Conservation (phyloP, 2,888 invertebrate genomes). For the Belgica antarctica region DNA sequence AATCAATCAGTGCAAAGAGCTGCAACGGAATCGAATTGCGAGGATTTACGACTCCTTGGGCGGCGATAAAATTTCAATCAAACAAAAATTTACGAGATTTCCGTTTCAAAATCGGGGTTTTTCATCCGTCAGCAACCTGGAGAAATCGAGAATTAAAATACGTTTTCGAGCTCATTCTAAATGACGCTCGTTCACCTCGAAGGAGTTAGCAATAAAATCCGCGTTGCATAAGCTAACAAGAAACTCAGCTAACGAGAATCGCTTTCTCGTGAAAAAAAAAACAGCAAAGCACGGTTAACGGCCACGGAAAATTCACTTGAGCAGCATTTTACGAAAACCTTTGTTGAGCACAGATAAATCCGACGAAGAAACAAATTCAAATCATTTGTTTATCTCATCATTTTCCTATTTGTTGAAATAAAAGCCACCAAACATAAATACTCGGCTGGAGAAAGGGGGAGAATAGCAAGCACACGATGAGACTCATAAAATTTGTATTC, state of each 20-base stretch:
- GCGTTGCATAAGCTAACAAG: background rate
- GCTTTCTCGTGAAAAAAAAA: no score
- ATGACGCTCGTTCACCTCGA: background rate
- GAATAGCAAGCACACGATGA: slow-evolving; percentile 18
- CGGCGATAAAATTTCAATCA: slow-evolving; percentile 28
- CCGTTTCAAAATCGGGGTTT: slow-evolving; percentile 2
- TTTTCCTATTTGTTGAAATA: slow-evolving; percentile 24
- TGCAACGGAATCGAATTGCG: background rate
- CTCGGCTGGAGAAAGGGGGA: background rate
- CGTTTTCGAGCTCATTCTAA: background rate
- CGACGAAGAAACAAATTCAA: background rate
- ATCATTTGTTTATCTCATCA: slow-evolving; percentile 25
- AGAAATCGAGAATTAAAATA: no score
- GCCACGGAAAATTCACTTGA: background rate
- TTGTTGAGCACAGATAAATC: background rate
- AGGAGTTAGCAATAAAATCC: background rate
- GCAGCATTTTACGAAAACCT: no score
- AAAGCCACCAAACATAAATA: slow-evolving; percentile 18
- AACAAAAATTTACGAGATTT: slow-evolving; percentile 16
- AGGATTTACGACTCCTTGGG: slow-evolving; percentile 13
- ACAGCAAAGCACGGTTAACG: background rate
- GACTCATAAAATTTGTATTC: slow-evolving; percentile 14
- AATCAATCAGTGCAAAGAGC: slow-evolving; percentile 3
- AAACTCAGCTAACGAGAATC: background rate
- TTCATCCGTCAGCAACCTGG: no score